Evolutionary conservation across 2,113 vertebrate genomes (phyloP).

Genomic region (Ardeotis arabs): DNA sequence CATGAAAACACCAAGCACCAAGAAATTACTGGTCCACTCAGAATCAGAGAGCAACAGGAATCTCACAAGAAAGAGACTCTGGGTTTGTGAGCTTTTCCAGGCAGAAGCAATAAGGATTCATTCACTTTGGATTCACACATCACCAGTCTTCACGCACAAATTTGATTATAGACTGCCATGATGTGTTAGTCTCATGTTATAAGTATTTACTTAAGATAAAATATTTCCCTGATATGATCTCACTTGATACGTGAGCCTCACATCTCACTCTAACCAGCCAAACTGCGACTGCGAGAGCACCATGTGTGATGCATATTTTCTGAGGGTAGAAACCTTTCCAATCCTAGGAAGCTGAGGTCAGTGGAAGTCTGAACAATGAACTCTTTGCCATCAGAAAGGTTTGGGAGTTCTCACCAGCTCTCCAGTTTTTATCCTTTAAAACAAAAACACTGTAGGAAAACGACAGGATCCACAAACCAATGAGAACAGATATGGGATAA

Average conservation of each 20-base stretch:
- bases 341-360: slow-evolving; percentile 14
- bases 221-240: slow-evolving; percentile 28
- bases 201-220: slow-evolving; percentile 43
- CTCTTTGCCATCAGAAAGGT: neutral
- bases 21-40: neutral
- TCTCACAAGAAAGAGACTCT: neutral
- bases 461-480: neutral
- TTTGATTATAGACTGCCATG: neutral
- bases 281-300: accelerated
- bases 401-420: neutral
- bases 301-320: neutral
- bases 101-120: neutral
- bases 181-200: neutral
- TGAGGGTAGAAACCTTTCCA: neutral
- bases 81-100: neutral
- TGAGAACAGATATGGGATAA: neutral
- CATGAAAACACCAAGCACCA: neutral
- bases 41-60: neutral
- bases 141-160: neutral
- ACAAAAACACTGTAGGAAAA: neutral
- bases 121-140: neutral
- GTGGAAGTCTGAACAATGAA: slow-evolving; percentile 4
- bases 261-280: neutral
- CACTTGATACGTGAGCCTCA: neutral
- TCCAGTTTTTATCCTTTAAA: neutral